phyloP scores from a whole-genome alignment of 2,888 invertebrate species.

The Willowsia nigromaculata region DNA sequence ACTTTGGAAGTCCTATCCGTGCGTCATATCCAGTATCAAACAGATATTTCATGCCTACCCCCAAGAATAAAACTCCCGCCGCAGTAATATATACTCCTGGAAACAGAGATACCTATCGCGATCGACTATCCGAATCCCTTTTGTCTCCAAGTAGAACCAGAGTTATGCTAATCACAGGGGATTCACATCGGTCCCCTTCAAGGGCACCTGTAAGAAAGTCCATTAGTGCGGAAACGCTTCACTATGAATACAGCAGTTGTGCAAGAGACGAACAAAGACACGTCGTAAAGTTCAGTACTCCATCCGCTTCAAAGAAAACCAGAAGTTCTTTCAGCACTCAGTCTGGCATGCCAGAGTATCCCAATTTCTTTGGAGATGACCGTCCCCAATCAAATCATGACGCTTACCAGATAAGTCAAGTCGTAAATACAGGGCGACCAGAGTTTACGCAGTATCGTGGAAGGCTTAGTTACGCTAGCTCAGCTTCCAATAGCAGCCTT shows the following conservation, averaged over 20 bases:
- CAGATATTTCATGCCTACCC: slow-evolving; percentile 53
- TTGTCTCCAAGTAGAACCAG: slow-evolving; percentile 38
- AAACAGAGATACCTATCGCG: neutral
- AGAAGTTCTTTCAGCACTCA: slow-evolving; percentile 20
- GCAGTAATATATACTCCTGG: neutral
- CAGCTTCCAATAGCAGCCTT: slow-evolving; percentile 2
- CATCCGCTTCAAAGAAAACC: neutral
- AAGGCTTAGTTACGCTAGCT: slow-evolving; percentile 14
- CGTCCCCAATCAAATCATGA: neutral
- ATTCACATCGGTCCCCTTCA: neutral
- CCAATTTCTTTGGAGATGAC: slow-evolving; percentile 17
- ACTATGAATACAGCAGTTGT: slow-evolving; percentile 14
- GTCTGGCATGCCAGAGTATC: neutral
- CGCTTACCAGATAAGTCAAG: neutral
- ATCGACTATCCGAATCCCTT: slow-evolving; percentile 21
- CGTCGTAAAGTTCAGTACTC: slow-evolving; percentile 46
- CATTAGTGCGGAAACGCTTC: slow-evolving; percentile 57
- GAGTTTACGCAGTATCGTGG: neutral
- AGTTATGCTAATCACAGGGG: slow-evolving; percentile 43
- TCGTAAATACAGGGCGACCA: neutral
- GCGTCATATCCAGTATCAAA: slow-evolving; percentile 47
- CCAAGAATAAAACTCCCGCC: slow-evolving; percentile 1
- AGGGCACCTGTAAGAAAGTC: slow-evolving; percentile 44
- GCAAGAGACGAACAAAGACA: neutral
- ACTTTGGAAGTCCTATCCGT: slow-evolving; percentile 51